Percentiles rank a stretch among this genome's conserved stretches.
These are phyloP conservation scores for Epistrophe eligans DNA, from an alignment of 2,888 invertebrate genomes.

Conservation along the genomic window DNA sequence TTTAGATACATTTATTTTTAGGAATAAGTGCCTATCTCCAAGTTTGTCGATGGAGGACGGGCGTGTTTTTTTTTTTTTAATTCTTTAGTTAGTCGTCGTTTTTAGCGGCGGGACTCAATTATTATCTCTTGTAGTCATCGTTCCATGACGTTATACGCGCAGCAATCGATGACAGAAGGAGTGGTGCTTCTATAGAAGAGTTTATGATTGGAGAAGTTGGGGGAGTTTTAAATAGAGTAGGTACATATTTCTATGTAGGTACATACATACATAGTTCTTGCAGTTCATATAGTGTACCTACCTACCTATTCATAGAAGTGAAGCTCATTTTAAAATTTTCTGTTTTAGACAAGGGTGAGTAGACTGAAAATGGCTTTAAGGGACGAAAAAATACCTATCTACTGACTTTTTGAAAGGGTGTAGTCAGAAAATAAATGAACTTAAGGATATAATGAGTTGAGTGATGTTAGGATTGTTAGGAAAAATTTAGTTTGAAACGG, in stretches of 20 bases:
- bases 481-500: conserved; percentile 39
- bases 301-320: neutral
- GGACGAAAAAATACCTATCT: neutral
- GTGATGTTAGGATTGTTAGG: conserved; percentile 2
- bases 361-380: conserved; percentile 2
- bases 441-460: conserved; percentile 71
- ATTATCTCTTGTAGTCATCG: conserved; percentile 54
- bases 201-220: conserved; percentile 69
- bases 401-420: conserved; percentile 32
- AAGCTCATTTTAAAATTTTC: conserved; percentile 45
- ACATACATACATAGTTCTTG: neutral
- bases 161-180: conserved; percentile 64
- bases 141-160: conserved; percentile 50
- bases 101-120: conserved; percentile 66
- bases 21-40: neutral
- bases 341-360: conserved; percentile 32
- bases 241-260: conserved; percentile 19
- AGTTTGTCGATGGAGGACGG: conserved; percentile 66
- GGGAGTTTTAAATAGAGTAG: conserved; percentile 68
- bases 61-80: conserved; percentile 42
- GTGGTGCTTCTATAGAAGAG: conserved; percentile 55
- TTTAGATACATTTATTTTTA: conserved; percentile 38
- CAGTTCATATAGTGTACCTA: conserved; percentile 13
- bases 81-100: conserved; percentile 30
- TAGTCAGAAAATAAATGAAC: conserved; percentile 67